Evolutionary conservation across 2,113 vertebrate species (phyloP).

Genomic region (Lynx canadensis): DNA sequence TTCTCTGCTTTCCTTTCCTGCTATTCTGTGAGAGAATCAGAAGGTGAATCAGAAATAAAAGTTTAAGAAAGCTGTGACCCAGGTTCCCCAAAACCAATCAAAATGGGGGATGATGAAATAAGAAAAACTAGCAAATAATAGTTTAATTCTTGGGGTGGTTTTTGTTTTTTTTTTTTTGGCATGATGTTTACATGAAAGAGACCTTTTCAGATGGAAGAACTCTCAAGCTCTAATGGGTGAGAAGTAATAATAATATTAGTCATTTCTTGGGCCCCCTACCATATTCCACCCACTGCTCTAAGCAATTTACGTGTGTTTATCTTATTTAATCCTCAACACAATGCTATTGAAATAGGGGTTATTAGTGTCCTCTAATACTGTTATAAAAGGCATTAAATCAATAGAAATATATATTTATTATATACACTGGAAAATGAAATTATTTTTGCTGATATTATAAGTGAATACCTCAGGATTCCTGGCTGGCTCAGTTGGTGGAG

Average conservation of each 20-base stretch:
- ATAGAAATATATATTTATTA: not conserved
- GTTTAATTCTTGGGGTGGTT: not conserved
- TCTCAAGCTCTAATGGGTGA: not conserved
- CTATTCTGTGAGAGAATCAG: not conserved
- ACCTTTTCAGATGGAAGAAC: constrained; percentile 3
- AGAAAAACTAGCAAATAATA: not conserved
- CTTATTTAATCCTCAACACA: not conserved
- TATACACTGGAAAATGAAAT: not conserved
- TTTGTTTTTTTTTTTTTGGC: not conserved
- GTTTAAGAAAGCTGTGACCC: not conserved
- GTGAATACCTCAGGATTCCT: not conserved
- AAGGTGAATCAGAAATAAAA: not conserved
- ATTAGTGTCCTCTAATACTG: not conserved
- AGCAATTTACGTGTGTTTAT: not conserved
- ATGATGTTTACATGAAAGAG: not conserved
- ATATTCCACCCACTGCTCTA: not conserved
- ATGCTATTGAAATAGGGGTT: not conserved
- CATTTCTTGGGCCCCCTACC: not conserved
- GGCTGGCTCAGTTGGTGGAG: not conserved
- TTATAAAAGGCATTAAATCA: not conserved
- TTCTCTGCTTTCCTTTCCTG: not conserved
- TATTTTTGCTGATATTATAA: not conserved
- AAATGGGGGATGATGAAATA: not conserved
- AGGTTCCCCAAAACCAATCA: not conserved
- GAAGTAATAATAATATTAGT: constrained; percentile 2